Conservation (phyloP, 2,113 vertebrate genomes). For the Macroglossus sobrinus region DNA sequence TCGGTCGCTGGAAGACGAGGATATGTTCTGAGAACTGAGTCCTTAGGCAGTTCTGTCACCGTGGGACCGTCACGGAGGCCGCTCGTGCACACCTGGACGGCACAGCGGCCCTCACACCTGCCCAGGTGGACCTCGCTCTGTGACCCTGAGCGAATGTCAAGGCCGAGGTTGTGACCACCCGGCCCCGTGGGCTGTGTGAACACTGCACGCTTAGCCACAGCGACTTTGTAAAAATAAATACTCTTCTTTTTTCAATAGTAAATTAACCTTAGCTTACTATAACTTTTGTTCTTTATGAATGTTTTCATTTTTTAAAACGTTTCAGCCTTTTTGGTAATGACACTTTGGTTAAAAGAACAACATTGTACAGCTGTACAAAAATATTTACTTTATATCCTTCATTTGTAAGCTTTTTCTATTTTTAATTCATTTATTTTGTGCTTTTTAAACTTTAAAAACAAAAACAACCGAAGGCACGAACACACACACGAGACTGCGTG, state of each 20-base stretch:
- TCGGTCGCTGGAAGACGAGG: too few relatives aligned
- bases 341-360: neutral
- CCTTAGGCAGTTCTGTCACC: too few relatives aligned
- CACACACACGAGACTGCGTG: neutral
- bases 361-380: neutral
- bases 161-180: accelerated
- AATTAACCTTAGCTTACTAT: neutral
- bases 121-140: too few relatives aligned
- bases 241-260: neutral
- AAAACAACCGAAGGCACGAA: too few relatives aligned
- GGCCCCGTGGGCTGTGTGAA: accelerated
- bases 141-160: neutral
- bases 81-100: accelerated
- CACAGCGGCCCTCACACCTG: too few relatives aligned
- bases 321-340: neutral
- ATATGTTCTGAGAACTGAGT: too few relatives aligned
- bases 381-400: neutral
- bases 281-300: too few relatives aligned
- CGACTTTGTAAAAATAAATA: too few relatives aligned
- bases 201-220: too few relatives aligned
- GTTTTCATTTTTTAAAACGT: neutral
- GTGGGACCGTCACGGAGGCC: accelerated
- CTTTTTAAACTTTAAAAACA: neutral
- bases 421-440: neutral
- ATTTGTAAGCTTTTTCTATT: neutral